phyloP scores from a whole-genome alignment of 1,140 invertebrate genomes.

The Harpegnathos saltator region DNA sequence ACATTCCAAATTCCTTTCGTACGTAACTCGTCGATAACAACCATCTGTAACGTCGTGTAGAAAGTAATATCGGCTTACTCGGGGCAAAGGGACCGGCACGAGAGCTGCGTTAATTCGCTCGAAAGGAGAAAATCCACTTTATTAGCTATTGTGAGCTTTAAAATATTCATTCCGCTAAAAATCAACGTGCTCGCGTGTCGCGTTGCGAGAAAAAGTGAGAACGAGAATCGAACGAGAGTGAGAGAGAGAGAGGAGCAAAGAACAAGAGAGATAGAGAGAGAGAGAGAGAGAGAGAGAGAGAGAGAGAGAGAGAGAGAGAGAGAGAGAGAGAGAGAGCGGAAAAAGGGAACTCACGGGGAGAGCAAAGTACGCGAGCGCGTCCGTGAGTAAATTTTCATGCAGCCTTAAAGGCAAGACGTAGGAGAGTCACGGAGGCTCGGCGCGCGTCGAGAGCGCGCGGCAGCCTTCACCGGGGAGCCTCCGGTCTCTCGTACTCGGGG shows the following conservation, averaged over 20 bases:
- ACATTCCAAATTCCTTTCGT: neutral
- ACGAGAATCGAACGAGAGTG: neutral
- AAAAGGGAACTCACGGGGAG: conserved; percentile 13
- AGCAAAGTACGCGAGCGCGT: conserved; percentile 18
- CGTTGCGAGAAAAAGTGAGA: neutral
- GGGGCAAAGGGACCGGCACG: neutral
- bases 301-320: conserved; percentile 22
- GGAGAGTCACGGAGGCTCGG: conserved; percentile 9
- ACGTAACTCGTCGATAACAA: neutral
- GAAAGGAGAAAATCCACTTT: neutral
- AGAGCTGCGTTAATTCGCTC: neutral
- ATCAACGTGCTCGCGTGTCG: neutral
- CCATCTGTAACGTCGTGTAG: neutral
- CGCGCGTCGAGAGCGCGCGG: conserved; percentile 22
- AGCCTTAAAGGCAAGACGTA: conserved; percentile 24
- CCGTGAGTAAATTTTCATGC: conserved; percentile 46
- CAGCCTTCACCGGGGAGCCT: conserved; percentile 63
- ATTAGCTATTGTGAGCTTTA: neutral
- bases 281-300: neutral
- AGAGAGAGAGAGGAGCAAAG: conserved; percentile 3
- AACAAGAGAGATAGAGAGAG: conserved; percentile 18
- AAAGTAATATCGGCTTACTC: neutral
- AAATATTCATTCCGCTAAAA: neutral
- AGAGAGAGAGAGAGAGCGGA: conserved; percentile 9
- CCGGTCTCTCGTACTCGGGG: conserved; percentile 55